Evolutionary conservation across 2,113 vertebrate genomes (phyloP), one percentile per base, ranked within the genome.

Genomic region (Beaufortia kweichowensis): DNA sequence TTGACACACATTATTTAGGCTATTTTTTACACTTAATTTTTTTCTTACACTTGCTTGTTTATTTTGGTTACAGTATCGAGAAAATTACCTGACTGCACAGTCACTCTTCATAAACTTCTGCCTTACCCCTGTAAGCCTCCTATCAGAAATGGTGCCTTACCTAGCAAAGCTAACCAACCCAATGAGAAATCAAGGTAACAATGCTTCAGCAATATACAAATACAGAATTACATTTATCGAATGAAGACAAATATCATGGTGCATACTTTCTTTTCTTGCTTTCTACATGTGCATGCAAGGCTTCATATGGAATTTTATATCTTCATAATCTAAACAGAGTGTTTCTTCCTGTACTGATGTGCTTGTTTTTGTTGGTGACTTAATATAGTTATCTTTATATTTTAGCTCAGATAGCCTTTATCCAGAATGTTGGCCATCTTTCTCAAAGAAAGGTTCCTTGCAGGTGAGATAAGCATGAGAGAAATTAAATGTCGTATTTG

Each of bases 361-460:
- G 28, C 28, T 50, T 2, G 31, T 26, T 21, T 3, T 9, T 17
- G 23, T 23, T 43, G 23, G 29, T 55, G 50, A 33, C 10, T 29
- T 6, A 75, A 7, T 70, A 11, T 55, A 11, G 48, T 33, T 78
- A 66, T 29, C 1, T 21, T 68, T 12, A 19, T 15, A 9, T 62
- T 82, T 80, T 77, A 98, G 97, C 93, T 90, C 96, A 99, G 86
- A 96, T 98, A 83, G 89, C 93, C 73, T 97, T 96, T 83, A 94
- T 98, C 79, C 95, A 98, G 79, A 95, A 97, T 0, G 87, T 98
- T 84, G 96, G 96, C 65, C 94, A 92, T 76, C 91, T 99, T 83
- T 91, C 94, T 2, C 87, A 94, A 78, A 94, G 91, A 79, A 92
- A 86, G 70, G 82, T 87, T 72, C 91, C 93, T 81, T 86, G 85